phyloP scores from a whole-genome alignment of 2,113 vertebrate genomes.

The Myotis lucifugus region DNA sequence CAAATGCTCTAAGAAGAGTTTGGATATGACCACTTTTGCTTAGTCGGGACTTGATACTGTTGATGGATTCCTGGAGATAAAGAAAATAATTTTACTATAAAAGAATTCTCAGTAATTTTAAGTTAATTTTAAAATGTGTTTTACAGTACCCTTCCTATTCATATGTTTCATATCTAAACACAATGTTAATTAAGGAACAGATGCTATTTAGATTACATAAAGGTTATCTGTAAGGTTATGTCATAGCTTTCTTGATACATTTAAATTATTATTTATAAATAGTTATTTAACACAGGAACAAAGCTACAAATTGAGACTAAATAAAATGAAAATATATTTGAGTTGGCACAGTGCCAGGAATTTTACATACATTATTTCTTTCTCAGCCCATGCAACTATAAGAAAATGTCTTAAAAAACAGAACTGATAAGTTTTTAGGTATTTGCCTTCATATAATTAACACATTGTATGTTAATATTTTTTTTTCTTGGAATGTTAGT shows the following conservation, averaged over 20 bases:
- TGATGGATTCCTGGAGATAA: slow-evolving; percentile 93
- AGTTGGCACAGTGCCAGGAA: background rate
- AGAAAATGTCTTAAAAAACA: slow-evolving; percentile 34
- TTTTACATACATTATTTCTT: background rate
- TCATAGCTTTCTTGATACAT: background rate
- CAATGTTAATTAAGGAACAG: background rate
- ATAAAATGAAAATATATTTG: slow-evolving; percentile 38
- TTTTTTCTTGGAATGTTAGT: slow-evolving; percentile 3
- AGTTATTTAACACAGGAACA: slow-evolving; percentile 40
- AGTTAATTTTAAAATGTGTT: slow-evolving; percentile 30
- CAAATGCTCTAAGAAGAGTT: slow-evolving; percentile 94
- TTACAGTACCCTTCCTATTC: background rate
- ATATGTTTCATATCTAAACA: slow-evolving; percentile 8
- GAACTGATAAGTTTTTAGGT: background rate
- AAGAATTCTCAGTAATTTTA: slow-evolving; percentile 50
- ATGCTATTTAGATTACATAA: background rate
- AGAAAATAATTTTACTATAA: slow-evolving; percentile 73
- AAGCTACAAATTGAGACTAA: slow-evolving; percentile 8
- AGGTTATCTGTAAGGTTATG: slow-evolving; percentile 1
- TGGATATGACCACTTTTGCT: slow-evolving; percentile 97
- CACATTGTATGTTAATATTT: background rate
- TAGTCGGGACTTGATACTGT: slow-evolving; percentile 94
- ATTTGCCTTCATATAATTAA: slow-evolving; percentile 35
- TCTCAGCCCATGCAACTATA: background rate
- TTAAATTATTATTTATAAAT: slow-evolving; percentile 34